A percentile compares a stretch with the other conserved stretches of the same genome.
phyloP scores from a whole-genome alignment of 2,797 vertebrate species.

The Chloroceryle inda region DNA sequence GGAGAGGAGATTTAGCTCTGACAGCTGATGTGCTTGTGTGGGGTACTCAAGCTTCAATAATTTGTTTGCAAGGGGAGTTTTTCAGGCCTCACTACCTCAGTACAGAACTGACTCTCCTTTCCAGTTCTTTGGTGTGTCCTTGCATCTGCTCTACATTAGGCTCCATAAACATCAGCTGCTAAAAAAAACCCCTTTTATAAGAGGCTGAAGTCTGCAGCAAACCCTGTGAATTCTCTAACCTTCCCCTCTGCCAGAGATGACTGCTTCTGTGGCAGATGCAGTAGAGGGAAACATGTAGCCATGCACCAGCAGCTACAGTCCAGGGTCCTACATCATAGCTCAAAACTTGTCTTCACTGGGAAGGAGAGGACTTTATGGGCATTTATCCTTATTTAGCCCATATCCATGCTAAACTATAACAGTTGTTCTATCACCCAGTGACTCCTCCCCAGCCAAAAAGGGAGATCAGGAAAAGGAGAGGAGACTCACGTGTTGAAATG shows the following conservation, averaged over 20 bases:
- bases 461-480: neutral
- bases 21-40: neutral
- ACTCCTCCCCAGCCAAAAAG: neutral
- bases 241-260: neutral
- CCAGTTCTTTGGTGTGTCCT: neutral
- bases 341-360: neutral
- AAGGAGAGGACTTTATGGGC: neutral
- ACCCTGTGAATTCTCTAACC: neutral
- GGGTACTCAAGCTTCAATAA: neutral
- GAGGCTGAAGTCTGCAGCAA: neutral
- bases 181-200: neutral
- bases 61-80: neutral
- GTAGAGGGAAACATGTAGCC: neutral
- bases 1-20: neutral
- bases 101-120: neutral
- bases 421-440: neutral
- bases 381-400: neutral
- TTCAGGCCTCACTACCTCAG: neutral
- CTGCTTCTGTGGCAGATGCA: neutral
- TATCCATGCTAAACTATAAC: neutral
- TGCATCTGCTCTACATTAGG: neutral
- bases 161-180: neutral
- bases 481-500: neutral
- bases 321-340: fast-evolving
- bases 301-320: neutral